phyloP scores from a whole-genome alignment of 1,140 invertebrate species.

The Trachymyrmex cornetzi region DNA sequence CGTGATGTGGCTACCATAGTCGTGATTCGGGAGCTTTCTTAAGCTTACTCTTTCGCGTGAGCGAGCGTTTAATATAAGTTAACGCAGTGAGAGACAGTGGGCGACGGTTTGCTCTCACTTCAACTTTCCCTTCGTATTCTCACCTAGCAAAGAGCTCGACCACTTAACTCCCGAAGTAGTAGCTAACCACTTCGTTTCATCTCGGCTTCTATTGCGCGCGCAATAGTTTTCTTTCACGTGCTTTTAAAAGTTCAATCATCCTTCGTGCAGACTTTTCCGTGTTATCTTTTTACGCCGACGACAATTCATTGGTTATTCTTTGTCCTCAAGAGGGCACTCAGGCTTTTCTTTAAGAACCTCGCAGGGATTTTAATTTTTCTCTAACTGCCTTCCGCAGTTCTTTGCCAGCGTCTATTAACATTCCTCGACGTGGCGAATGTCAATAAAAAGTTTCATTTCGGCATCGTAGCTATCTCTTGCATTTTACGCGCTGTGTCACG shows the following conservation, averaged over 20 bases:
- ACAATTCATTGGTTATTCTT: background rate
- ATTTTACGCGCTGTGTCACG: background rate
- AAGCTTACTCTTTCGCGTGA: background rate
- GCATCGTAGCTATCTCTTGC: background rate
- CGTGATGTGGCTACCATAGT: background rate
- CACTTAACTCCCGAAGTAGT: slow-evolving; percentile 2
- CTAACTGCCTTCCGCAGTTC: background rate
- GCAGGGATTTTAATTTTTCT: slow-evolving; percentile 11
- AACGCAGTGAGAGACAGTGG: background rate
- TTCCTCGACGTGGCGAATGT: slow-evolving; percentile 4
- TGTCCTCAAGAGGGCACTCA: background rate
- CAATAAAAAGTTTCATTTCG: slow-evolving; percentile 30
- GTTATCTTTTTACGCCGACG: background rate
- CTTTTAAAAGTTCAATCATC: slow-evolving; percentile 52
- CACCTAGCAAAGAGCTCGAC: background rate
- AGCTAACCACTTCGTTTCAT: slow-evolving; percentile 23
- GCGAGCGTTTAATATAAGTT: slow-evolving; percentile 43
- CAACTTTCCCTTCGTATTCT: background rate
- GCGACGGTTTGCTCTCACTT: background rate
- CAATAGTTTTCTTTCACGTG: background rate
- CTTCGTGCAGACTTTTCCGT: background rate
- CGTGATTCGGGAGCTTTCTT: slow-evolving; percentile 20
- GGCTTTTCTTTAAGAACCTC: background rate
- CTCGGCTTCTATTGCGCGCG: background rate
- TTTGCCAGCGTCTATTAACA: background rate